phyloP scores from a whole-genome alignment of 2,113 vertebrate genomes.

The Excalfactoria chinensis region DNA sequence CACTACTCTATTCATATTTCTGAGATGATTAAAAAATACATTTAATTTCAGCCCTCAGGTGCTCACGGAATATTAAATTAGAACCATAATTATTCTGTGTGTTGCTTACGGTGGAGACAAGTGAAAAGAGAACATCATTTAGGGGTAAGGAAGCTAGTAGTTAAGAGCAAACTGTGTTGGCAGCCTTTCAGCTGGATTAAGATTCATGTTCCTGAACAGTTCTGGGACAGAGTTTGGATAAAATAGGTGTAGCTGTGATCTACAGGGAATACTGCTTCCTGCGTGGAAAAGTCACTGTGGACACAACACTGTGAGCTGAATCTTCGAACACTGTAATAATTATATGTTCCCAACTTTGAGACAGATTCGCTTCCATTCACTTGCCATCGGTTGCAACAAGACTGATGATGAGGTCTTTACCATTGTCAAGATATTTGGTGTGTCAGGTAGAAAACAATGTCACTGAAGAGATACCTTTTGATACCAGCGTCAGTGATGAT shows the following conservation, averaged over 20 bases:
- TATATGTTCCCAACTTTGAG: background rate
- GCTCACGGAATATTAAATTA: background rate
- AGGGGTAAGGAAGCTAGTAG: background rate
- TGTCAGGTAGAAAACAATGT: background rate
- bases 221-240: background rate
- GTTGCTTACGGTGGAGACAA: background rate
- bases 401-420: background rate
- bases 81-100: background rate
- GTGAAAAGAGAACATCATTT: background rate
- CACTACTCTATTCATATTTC: background rate
- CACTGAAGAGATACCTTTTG: background rate
- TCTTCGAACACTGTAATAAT: background rate
- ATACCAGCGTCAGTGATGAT: background rate
- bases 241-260: background rate
- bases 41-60: background rate
- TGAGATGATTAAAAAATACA: background rate
- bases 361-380: background rate
- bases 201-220: background rate
- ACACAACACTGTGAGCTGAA: background rate
- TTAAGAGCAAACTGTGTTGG: background rate
- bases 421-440: background rate
- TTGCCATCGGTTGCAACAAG: background rate
- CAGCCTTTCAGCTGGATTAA: background rate
- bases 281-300: background rate
- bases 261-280: background rate